Conservation (phyloP, 2,797 vertebrate genomes). For the Sebastiscus tertius region DNA sequence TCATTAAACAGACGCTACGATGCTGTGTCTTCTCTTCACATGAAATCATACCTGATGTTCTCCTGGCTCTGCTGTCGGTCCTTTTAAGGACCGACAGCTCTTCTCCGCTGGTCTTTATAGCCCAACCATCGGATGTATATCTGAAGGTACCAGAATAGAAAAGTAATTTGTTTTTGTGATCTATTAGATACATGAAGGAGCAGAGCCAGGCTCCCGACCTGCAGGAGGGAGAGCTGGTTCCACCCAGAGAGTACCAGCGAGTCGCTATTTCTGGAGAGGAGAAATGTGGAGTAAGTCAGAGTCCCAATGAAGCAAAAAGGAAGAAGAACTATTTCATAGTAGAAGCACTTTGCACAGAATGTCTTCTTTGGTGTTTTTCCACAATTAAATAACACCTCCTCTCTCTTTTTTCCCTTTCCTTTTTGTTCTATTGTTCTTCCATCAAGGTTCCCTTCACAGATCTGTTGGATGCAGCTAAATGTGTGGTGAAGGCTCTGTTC, state of each 20-base stretch:
- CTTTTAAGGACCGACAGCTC: too few species aligned
- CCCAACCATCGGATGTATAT: background rate
- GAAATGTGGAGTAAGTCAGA: conserved; percentile 91
- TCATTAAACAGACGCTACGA: too few species aligned
- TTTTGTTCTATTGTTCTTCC: background rate
- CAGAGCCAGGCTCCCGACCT: conserved; percentile 86
- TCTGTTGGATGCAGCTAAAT: conserved; percentile 95
- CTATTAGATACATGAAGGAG: conserved; percentile 86
- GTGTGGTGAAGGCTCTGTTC: conserved; percentile 95
- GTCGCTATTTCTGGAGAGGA: conserved; percentile 95
- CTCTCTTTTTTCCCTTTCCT: background rate
- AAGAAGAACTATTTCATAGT: background rate
- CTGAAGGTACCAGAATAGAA: background rate
- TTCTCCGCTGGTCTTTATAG: too few species aligned
- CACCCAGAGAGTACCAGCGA: conserved; percentile 92
- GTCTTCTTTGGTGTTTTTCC: background rate
- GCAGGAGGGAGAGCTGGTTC: conserved; percentile 85
- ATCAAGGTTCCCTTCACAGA: conserved; percentile 95
- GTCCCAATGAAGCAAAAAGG: background rate
- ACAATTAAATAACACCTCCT: background rate
- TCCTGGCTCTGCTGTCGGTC: too few species aligned
- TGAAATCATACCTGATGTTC: too few species aligned
- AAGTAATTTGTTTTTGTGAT: background rate
- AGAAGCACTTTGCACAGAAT: background rate
- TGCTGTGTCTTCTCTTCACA: too few species aligned